Percentiles rank a stretch among this genome's conserved stretches.
Conservation (phyloP, 30 jellyfish, hydroid and myxozoan species). For the Hydra vulgaris region DNA sequence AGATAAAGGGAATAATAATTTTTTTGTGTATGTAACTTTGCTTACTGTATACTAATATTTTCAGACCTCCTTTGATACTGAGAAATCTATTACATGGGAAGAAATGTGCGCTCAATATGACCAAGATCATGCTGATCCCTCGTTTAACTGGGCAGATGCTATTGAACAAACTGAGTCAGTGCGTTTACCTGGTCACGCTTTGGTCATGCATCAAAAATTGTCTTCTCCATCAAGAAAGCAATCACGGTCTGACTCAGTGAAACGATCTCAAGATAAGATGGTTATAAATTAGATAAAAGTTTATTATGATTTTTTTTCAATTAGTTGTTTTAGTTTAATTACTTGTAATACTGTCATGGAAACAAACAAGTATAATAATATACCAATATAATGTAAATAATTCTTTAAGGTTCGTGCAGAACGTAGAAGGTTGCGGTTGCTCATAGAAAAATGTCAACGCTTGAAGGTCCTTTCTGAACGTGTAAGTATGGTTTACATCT, state of each 20-base stretch:
- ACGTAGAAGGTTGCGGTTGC: slow-evolving; percentile 64
- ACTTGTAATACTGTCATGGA: neutral
- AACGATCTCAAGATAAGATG: slow-evolving; percentile 89
- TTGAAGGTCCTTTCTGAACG: slow-evolving; percentile 58
- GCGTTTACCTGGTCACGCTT: slow-evolving; percentile 90
- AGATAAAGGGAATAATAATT: neutral
- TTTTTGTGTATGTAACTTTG: neutral
- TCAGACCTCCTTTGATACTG: slow-evolving; percentile 11
- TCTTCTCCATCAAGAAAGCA: slow-evolving; percentile 90
- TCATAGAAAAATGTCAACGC: slow-evolving; percentile 65
- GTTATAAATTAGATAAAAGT: too few species aligned
- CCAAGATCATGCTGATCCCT: slow-evolving; percentile 46
- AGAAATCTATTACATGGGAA: slow-evolving; percentile 62
- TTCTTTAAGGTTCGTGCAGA: slow-evolving; percentile 76
- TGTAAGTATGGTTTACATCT: too few species aligned
- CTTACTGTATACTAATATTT: neutral
- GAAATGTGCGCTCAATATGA: slow-evolving; percentile 85
- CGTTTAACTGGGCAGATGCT: slow-evolving; percentile 62
- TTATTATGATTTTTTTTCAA: neutral
- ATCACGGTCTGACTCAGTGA: slow-evolving; percentile 87
- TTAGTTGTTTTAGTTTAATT: neutral
- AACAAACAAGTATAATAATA: neutral
- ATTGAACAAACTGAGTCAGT: slow-evolving; percentile 56
- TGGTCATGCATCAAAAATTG: slow-evolving; percentile 88
- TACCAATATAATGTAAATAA: neutral